phyloP scores from a whole-genome alignment of 2,797 vertebrate species.

The Scarus forsteni region DNA sequence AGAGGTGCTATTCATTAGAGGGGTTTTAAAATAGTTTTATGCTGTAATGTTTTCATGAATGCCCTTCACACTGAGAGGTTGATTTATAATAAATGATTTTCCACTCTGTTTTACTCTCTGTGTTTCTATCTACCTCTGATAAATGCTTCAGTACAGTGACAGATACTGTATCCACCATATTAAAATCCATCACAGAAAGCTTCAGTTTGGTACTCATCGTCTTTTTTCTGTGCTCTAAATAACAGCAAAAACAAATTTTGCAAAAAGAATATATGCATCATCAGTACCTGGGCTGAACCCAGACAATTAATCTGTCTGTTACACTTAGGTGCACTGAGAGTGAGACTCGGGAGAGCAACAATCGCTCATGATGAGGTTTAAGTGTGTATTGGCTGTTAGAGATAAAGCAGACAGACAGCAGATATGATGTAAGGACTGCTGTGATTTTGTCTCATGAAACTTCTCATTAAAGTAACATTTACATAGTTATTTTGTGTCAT shows the following conservation, averaged over 20 bases:
- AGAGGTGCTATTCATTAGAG: conserved; percentile 37
- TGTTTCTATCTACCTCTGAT: conserved; percentile 10
- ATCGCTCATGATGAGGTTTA: conserved; percentile 1
- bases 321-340: conserved; percentile 46
- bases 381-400: conserved; percentile 8
- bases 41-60: conserved; percentile 16
- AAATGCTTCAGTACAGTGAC: neutral
- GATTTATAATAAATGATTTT: conserved; percentile 27
- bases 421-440: neutral
- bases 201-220: conserved; percentile 11
- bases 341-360: conserved; percentile 10
- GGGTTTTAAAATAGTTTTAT: neutral
- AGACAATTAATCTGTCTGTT: conserved; percentile 55
- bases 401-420: neutral
- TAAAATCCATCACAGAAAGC: conserved; percentile 12
- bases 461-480: conserved; percentile 35
- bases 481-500: neutral
- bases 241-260: conserved; percentile 23
- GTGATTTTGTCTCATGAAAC: conserved; percentile 1
- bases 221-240: conserved; percentile 25
- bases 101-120: conserved; percentile 10
- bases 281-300: conserved; percentile 41
- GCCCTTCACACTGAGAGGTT: conserved; percentile 15
- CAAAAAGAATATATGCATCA: conserved; percentile 20
- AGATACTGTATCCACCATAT: conserved; percentile 23